Base-by-base conservation (phyloP, 1,140 invertebrate genomes). In the Teleopsis dalmanni region DNA sequence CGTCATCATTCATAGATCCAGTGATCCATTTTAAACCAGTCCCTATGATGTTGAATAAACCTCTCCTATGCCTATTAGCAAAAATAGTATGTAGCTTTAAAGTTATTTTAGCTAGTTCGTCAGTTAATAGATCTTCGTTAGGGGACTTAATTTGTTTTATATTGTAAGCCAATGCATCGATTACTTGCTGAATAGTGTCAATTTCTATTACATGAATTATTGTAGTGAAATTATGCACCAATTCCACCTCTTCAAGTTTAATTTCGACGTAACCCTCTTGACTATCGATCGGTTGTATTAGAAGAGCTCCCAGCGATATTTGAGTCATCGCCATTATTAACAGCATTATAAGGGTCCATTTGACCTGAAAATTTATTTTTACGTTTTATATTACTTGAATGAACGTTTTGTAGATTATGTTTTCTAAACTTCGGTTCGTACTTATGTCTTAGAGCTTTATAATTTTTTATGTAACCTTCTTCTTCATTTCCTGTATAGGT, bases 391-490 rank as follows among this genome's bases (percentile, higher is more conserved):
- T n/a, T n/a, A n/a, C n/a, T n/a, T n/a, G n/a, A n/a, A n/a, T n/a
- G n/a, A n/a, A 47, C 18, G 16, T 47, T 47, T 19, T 47, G n/a
- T 23, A 35, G 21, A 22, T 47, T 47, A 6, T 11, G 18, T 47
- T 47, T 47, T 36, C 33, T 34, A 23, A 34, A 36, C 35, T 18
- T 33, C 16, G 18, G 29, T 36, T 35, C 13, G 8, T 47, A 4
- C 21, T 47, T 47, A 19, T 47, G 44, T 47, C 44, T 47, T 10
- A 47, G 19, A 5, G 29, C 29, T 16, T 35, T 47, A 36, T 47
- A 47, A 47, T 47, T 47, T 35, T 36, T 47, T 29, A 47, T 16
- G 35, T 47, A 47, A 4, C 29, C 33, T 14, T 34, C 33, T 23
- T 18, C 16, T 11, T 42, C 7, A 23, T 36, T 16, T 11, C 16